Percentiles rank a stretch among this genome's conserved stretches.
Evolutionary conservation across 2,113 vertebrate species (phyloP).

Genomic region (Cervus canadensis): DNA sequence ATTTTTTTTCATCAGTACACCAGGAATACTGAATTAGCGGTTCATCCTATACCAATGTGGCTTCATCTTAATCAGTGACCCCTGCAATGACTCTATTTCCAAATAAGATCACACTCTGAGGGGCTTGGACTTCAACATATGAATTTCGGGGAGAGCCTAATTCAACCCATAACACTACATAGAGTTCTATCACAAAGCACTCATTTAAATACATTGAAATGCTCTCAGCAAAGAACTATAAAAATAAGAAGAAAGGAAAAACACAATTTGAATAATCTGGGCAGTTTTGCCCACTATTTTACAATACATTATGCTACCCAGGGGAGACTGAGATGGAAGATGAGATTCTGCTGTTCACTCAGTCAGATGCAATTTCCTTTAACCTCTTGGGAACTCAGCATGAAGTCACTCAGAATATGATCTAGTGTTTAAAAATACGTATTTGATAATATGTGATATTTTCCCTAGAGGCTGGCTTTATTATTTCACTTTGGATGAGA

Average conservation of each 20-base stretch:
- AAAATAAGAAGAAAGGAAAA: not conserved
- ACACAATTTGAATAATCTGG: not conserved
- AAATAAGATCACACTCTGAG: not conserved
- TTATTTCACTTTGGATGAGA: not conserved
- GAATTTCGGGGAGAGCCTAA: not conserved
- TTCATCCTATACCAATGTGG: not conserved
- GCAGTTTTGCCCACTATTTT: not conserved
- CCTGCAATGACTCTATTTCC: not conserved
- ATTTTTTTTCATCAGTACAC: not conserved
- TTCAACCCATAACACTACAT: not conserved
- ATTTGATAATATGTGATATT: not conserved
- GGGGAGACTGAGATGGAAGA: not conserved
- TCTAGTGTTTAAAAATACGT: not conserved
- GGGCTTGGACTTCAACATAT: not conserved
- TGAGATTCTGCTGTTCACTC: not conserved
- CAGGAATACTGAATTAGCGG: not conserved
- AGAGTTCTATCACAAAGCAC: not conserved
- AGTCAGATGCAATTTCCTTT: not conserved
- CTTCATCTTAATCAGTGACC: not conserved
- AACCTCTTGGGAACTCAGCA: not conserved
- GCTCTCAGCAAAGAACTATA: not conserved
- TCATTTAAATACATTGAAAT: not conserved
- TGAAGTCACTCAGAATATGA: not conserved
- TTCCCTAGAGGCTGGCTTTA: not conserved
- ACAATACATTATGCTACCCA: not conserved